Conservation (phyloP, 2,888 invertebrate species). For the Pinctada fucata region DNA sequence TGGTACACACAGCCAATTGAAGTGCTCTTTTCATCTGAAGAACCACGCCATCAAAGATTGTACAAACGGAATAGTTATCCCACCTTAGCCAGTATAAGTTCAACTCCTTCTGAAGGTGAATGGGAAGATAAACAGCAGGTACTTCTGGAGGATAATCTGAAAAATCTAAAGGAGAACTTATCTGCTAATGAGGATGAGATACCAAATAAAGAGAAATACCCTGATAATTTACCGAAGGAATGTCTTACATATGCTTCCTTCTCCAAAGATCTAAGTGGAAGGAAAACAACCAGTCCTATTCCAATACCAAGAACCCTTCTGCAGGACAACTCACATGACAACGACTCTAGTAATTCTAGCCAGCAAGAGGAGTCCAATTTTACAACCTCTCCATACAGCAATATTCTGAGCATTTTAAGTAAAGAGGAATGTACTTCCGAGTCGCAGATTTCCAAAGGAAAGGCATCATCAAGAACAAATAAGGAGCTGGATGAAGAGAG, state of each 20-base stretch:
- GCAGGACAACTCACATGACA: not conserved
- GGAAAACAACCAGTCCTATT: not conserved
- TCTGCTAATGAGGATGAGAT: constrained; percentile 10
- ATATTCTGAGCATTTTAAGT: not conserved
- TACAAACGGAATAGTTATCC: constrained; percentile 63
- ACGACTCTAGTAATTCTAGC: not conserved
- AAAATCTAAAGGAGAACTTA: constrained; percentile 14
- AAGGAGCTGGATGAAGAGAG: not conserved
- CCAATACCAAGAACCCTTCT: not conserved
- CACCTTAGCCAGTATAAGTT: constrained; percentile 24
- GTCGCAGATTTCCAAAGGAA: not conserved
- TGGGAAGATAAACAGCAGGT: not conserved
- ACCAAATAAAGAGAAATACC: not conserved
- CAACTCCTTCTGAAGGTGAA: not conserved
- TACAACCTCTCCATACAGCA: not conserved
- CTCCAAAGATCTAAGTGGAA: not conserved
- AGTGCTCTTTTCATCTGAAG: constrained; percentile 51
- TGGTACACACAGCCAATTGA: constrained; percentile 70
- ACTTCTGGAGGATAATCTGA: constrained; percentile 15
- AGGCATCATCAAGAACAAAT: not conserved
- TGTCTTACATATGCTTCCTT: not conserved
- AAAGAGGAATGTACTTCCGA: not conserved
- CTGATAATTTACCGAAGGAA: not conserved
- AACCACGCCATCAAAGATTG: constrained; percentile 50
- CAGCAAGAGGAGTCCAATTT: not conserved